A percentile compares a stretch with the other conserved stretches of the same genome.
Conservation (phyloP, 2,797 vertebrate species). For the Phataginus tricuspis region DNA sequence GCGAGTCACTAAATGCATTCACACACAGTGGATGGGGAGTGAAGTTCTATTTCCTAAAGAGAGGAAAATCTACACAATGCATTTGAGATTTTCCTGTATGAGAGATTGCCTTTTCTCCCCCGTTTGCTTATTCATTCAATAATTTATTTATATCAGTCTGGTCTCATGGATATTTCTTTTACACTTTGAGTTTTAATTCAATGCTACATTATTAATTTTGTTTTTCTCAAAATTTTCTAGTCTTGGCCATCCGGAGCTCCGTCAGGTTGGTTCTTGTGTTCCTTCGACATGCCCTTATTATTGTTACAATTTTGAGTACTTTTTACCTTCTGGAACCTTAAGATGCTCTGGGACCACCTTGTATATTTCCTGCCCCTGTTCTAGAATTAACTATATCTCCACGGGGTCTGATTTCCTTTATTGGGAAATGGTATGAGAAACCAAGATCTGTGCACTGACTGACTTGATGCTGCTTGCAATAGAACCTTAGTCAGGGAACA, state of each 20-base stretch:
- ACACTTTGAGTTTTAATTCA: background rate
- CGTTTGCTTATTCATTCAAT: background rate
- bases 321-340: background rate
- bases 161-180: background rate
- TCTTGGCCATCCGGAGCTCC: background rate
- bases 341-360: background rate
- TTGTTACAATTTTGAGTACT: background rate
- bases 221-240: background rate
- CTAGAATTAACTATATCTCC: background rate
- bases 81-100: background rate
- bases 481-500: background rate
- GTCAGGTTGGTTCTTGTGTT: background rate
- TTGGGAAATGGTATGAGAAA: conserved; percentile 17
- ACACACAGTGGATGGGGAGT: background rate
- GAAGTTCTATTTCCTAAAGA: background rate
- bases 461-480: conserved; percentile 5
- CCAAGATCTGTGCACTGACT: background rate
- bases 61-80: background rate
- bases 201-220: background rate
- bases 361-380: background rate
- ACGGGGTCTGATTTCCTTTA: conserved; percentile 29
- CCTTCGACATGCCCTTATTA: background rate
- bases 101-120: background rate
- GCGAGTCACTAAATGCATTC: background rate
- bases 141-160: background rate